These are phyloP conservation scores for Brachionus manjavacas DNA, from an alignment of 1,140 invertebrate genomes.

Conservation along the genomic window DNA sequence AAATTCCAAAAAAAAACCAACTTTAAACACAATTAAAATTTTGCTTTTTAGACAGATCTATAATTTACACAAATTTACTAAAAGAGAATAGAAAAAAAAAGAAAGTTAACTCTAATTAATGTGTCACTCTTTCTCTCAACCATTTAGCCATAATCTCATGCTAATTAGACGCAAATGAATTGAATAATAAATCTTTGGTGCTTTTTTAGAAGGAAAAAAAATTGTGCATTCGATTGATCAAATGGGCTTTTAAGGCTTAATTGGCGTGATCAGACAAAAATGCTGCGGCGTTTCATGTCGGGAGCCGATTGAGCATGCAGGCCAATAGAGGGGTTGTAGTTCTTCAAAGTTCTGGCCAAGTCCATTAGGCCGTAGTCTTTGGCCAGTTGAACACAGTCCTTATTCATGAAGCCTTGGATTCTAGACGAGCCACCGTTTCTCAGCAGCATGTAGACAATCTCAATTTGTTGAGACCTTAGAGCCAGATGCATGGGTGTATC, in stretches of 20 bases:
- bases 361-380: constrained; percentile 7
- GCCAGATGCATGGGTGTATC: constrained; percentile 38
- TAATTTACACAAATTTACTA: background rate
- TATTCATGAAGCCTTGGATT: constrained; percentile 15
- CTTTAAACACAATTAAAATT: background rate
- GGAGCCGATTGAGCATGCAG: constrained; percentile 4
- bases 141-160: background rate
- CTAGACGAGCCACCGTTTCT: background rate
- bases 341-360: constrained; percentile 5
- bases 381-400: constrained; percentile 20
- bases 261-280: background rate
- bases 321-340: constrained; percentile 26
- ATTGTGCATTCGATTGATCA: background rate
- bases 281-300: constrained; percentile 19
- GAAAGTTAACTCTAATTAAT: background rate
- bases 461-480: constrained; percentile 16
- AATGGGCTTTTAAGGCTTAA: no score
- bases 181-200: background rate
- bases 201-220: no score
- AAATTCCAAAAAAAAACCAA: background rate
- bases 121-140: background rate
- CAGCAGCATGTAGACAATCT: constrained; percentile 32
- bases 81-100: background rate
- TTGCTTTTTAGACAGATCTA: background rate
- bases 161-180: background rate